Percentiles rank a stretch among this genome's conserved stretches.
phyloP scores from a whole-genome alignment of 2,113 vertebrate species.

The Tupaia chinensis region DNA sequence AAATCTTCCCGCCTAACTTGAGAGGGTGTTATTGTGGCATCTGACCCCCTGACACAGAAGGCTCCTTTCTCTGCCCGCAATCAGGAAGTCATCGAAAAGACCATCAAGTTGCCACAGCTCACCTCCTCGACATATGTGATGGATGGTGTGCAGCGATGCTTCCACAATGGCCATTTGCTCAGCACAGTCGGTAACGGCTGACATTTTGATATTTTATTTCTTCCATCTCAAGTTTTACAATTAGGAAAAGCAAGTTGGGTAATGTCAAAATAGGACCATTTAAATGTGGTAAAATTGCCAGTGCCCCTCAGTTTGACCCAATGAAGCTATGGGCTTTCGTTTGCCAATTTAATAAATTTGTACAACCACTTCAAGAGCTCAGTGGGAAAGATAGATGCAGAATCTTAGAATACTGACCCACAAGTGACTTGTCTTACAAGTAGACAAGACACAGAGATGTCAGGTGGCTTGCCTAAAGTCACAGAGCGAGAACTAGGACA shows the following conservation, averaged over 20 bases:
- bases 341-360: not conserved
- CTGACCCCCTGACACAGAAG: not conserved
- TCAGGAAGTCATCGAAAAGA: not conserved
- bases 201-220: constrained; percentile 40
- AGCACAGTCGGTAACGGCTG: not conserved
- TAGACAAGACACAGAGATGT: not conserved
- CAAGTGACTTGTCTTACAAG: not conserved
- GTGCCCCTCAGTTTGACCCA: not conserved
- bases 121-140: not conserved
- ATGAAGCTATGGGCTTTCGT: not conserved
- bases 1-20: not conserved
- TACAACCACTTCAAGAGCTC: not conserved
- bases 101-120: not conserved
- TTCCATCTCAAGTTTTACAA: not conserved
- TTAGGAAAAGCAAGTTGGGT: not conserved
- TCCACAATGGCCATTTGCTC: not conserved
- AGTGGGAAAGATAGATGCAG: not conserved
- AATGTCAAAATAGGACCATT: not conserved
- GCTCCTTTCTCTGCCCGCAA: not conserved
- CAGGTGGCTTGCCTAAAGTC: not conserved
- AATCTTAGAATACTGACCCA: not conserved
- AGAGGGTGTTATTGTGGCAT: not conserved
- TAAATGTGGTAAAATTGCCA: constrained; percentile 7
- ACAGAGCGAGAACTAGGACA: not conserved
- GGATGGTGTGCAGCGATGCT: not conserved